phyloP scores from a whole-genome alignment of 2,797 vertebrate genomes.

The Squalus acanthias region DNA sequence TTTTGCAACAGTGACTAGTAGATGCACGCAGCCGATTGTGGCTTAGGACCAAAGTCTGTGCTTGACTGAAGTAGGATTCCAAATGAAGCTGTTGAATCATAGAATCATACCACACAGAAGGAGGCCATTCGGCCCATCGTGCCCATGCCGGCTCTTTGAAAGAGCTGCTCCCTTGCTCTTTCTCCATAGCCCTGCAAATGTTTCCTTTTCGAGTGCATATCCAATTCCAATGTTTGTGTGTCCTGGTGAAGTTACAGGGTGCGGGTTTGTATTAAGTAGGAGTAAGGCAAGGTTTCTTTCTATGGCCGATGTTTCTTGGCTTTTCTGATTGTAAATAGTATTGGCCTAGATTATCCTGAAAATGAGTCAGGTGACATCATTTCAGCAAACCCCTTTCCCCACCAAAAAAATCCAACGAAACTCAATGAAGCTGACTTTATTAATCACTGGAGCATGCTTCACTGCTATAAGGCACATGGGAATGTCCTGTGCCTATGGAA shows the following conservation, averaged over 20 bases:
- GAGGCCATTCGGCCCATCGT: neutral
- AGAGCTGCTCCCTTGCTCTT: neutral
- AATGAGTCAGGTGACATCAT: neutral
- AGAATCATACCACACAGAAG: neutral
- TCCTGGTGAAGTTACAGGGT: neutral
- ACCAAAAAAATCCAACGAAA: neutral
- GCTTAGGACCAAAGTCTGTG: neutral
- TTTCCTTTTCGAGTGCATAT: neutral
- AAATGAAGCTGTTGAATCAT: neutral
- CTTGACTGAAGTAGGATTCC: neutral
- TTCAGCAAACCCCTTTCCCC: neutral
- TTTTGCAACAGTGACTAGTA: neutral
- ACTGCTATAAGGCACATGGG: neutral
- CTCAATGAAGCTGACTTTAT: neutral
- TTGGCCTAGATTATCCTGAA: neutral
- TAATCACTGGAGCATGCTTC: neutral
- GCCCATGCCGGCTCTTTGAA: neutral
- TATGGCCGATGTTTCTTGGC: neutral
- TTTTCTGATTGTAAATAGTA: neutral
- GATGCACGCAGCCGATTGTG: neutral
- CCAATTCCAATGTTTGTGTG: neutral
- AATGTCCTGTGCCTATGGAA: neutral
- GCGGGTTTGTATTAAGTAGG: neutral
- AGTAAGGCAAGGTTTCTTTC: neutral
- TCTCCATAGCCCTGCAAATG: neutral